phyloP scores from a whole-genome alignment of 2,888 invertebrate genomes.

The Acrocyrtus sp. region DNA sequence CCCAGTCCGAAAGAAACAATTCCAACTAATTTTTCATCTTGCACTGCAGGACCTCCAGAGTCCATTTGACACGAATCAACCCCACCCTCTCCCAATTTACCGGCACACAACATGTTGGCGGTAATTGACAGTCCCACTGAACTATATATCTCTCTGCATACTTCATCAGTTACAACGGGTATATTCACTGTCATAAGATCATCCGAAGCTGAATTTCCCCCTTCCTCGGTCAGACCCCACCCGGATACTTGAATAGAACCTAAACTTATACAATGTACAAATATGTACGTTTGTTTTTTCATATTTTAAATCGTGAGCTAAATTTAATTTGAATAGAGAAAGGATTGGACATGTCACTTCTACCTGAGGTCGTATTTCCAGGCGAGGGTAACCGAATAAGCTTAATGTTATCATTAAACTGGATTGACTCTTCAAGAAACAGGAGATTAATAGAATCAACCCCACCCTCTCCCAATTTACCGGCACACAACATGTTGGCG shows the following conservation, averaged over 20 bases:
- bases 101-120: not conserved
- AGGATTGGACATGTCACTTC: too few species aligned
- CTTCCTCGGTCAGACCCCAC: not conserved
- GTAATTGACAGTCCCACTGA: not conserved
- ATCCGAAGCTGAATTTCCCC: not conserved
- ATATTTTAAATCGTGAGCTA: too few species aligned
- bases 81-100: not conserved
- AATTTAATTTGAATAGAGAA: too few species aligned
- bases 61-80: not conserved
- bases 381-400: not conserved
- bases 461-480: not conserved
- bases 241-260: constrained; percentile 3
- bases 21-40: constrained; percentile 1
- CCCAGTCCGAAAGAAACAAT: not conserved
- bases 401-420: not conserved
- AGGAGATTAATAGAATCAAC: not conserved
- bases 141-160: not conserved
- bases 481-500: not conserved
- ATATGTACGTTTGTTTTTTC: too few species aligned
- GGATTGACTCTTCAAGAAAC: not conserved
- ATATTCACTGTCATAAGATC: not conserved
- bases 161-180: not conserved
- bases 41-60: not conserved
- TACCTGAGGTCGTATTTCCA: not conserved
- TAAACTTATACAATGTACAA: too few species aligned